Evolutionary conservation across 2,797 vertebrate species (phyloP), one percentile per base, ranked within the genome.

Genomic region (Megalops cyprinoides): DNA sequence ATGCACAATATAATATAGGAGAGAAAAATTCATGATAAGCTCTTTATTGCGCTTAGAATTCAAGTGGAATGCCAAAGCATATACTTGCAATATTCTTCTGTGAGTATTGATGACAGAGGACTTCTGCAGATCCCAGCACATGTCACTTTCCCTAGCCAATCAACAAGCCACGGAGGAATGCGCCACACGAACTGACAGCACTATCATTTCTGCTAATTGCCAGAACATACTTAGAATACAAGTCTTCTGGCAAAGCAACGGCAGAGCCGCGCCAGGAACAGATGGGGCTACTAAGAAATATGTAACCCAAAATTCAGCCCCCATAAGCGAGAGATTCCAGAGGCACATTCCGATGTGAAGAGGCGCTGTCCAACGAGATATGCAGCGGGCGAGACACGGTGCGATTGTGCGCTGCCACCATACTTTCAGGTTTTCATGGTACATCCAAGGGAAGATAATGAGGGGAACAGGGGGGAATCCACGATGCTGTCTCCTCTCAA

Each of bases 201-300:
- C 91, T 91, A 92, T 86, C 88, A 90, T 90, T 83, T 85, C 88
- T 90, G 88, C 91, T 92, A 93, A 93, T 93, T 93, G 91, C 91
- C 90, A 92, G 90, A 89, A 91, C 90, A 92, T 93, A 91, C 89
- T 85, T 92, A 85, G 88, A 89, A 90, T 90, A 89, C 88, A 91
- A 88, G 90, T 89, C 90, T 93, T 87, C 91, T 90, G 91, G 92
- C 91, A 92, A 90, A 87, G 91, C 88, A 86, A 87, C 85, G 88
- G 86, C 87, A 18, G 82, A 81, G 79, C 82, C 75, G 85, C 91
- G 91, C 91, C 90, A 92, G 82, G 88, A 89, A 87, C 91, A 92
- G 91, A 93, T 92, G 91, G 91, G 91, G 85, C 89, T 86, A 90
- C 85, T 88, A 84, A 89, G 91, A 88, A 89, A 90, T 89, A 88